Evolutionary conservation across 2,797 vertebrate species (phyloP).

Genomic region (Melanotaenia parkinsoni): DNA sequence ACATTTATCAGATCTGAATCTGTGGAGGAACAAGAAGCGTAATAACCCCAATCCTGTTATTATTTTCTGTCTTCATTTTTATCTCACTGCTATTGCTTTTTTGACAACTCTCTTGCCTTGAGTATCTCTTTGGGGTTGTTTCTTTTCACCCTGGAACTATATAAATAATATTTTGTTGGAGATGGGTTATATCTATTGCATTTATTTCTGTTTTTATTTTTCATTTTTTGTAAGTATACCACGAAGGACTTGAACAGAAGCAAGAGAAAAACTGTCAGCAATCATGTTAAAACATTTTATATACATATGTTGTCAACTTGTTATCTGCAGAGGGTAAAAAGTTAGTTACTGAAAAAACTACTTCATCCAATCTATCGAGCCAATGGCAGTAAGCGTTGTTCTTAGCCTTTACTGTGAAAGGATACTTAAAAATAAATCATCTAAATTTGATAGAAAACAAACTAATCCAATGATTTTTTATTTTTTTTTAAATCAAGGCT

Average conservation of each 20-base stretch:
- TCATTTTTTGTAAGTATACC: too few relatives aligned
- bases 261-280: too few relatives aligned
- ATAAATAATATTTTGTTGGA: slow-evolving; percentile 23
- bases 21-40: background rate
- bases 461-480: too few relatives aligned
- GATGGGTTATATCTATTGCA: slow-evolving; percentile 31
- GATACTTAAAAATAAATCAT: too few relatives aligned
- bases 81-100: slow-evolving; percentile 13
- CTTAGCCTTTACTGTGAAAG: too few relatives aligned
- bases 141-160: slow-evolving; percentile 12
- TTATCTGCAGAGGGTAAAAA: background rate
- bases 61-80: slow-evolving; percentile 24
- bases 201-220: background rate
- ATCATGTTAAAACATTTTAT: too few relatives aligned
- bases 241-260: background rate
- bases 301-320: background rate
- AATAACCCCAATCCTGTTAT: slow-evolving; percentile 16
- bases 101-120: slow-evolving; percentile 5
- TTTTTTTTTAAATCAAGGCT: too few relatives aligned
- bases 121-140: slow-evolving; percentile 16
- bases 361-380: background rate
- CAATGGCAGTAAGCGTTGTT: background rate
- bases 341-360: background rate
- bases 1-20: slow-evolving; percentile 28
- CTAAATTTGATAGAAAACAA: too few relatives aligned